Percentiles rank a stretch among this genome's conserved stretches.
Evolutionary conservation across 1,140 invertebrate genomes (phyloP).

Genomic region (Ceratina australensis): DNA sequence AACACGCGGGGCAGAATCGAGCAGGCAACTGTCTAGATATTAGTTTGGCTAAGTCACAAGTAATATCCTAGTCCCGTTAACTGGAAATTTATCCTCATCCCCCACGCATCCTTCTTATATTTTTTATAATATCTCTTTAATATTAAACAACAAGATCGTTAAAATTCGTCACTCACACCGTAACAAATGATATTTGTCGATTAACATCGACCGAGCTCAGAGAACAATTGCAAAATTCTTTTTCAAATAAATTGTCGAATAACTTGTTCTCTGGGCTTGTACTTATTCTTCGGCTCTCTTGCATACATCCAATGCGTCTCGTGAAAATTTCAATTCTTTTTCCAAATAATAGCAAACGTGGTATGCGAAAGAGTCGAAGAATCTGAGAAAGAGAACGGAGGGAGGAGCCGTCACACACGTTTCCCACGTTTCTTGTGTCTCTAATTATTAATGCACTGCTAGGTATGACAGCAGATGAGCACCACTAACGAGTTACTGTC

Average conservation of each 20-base stretch:
- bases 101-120: neutral
- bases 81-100: neutral
- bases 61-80: conserved; percentile 34
- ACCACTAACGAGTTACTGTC: conserved; percentile 58
- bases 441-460: conserved; percentile 57
- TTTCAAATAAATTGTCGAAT: neutral
- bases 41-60: conserved; percentile 45
- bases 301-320: no score
- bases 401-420: conserved; percentile 21
- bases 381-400: conserved; percentile 15
- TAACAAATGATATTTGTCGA: neutral
- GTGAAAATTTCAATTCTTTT: neutral
- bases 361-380: neutral
- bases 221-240: neutral
- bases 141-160: neutral
- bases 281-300: neutral
- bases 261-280: conserved; percentile 5
- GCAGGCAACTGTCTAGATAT: conserved; percentile 41
- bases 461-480: conserved; percentile 49
- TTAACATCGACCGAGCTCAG: neutral
- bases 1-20: conserved; percentile 33
- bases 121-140: neutral
- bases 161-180: neutral
- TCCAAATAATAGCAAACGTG: neutral
- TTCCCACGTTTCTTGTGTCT: conserved; percentile 31